Evolutionary conservation across 2,797 vertebrate species (phyloP).

Genomic region (Platalea minor): DNA sequence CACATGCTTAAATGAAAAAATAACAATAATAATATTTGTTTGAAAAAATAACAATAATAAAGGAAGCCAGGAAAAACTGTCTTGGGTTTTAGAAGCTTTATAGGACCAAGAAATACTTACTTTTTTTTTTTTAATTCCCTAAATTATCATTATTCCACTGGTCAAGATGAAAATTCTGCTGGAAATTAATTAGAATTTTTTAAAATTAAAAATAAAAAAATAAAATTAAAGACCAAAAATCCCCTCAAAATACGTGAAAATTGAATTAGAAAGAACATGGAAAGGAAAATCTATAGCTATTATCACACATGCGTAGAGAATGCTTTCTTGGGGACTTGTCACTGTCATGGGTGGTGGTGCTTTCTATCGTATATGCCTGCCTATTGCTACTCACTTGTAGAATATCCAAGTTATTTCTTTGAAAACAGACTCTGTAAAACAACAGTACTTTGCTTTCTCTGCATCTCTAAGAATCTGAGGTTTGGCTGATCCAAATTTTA

Average conservation of each 20-base stretch:
- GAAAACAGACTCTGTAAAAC: background rate
- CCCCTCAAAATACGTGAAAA: background rate
- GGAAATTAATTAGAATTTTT: background rate
- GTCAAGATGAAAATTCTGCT: background rate
- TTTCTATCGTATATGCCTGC: background rate
- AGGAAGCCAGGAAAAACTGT: background rate
- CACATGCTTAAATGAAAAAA: background rate
- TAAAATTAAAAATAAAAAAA: background rate
- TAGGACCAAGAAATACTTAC: background rate
- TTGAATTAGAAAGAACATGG: background rate
- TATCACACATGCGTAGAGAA: background rate
- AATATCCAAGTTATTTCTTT: background rate
- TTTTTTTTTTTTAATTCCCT: background rate
- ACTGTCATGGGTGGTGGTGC: rapidly evolving
- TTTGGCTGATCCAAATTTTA: background rate
- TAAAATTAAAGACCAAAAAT: background rate
- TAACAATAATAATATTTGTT: background rate
- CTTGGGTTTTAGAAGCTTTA: background rate
- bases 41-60: background rate
- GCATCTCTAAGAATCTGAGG: background rate
- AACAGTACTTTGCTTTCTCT: background rate
- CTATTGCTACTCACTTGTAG: background rate
- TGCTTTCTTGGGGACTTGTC: background rate
- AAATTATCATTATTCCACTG: background rate
- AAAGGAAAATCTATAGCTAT: background rate